Conservation (phyloP, 1,140 invertebrate species). For the Apocrypta bakeri region DNA sequence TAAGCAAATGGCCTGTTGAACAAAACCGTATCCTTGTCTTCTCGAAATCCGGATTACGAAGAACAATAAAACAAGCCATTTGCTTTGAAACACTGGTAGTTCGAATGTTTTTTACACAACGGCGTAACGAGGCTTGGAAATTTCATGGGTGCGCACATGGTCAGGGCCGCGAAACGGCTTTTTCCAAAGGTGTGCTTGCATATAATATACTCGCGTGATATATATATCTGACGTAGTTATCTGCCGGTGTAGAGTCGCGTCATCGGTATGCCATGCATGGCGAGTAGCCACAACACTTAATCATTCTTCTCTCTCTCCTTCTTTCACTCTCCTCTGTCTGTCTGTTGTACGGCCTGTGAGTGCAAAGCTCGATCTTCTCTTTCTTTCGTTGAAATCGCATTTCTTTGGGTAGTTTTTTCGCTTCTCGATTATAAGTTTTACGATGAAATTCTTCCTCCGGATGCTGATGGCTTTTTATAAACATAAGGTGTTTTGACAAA, state of each 20-base stretch:
- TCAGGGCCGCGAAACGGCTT: neutral
- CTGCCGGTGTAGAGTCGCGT: conserved; percentile 58
- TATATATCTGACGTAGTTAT: conserved; percentile 29
- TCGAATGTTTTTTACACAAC: too few relatives aligned
- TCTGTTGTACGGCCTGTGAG: neutral
- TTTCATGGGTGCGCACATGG: conserved; percentile 16
- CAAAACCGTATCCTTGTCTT: neutral
- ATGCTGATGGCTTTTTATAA: neutral
- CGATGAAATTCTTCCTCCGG: neutral
- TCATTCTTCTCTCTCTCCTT: conserved; percentile 54
- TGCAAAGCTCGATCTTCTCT: neutral
- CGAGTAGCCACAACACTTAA: conserved; percentile 63
- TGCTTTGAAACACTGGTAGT: neutral
- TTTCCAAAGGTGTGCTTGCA: conserved; percentile 3
- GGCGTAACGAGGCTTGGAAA: neutral
- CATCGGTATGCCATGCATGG: conserved; percentile 69
- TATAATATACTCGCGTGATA: conserved; percentile 40
- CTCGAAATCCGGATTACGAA: neutral
- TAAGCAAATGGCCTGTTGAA: neutral
- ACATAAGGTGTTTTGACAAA: too few relatives aligned
- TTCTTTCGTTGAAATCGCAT: neutral
- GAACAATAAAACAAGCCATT: neutral
- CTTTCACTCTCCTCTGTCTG: neutral
- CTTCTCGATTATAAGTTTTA: neutral
- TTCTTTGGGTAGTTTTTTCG: too few relatives aligned